Evolutionary conservation across 2,888 invertebrate genomes (phyloP), one percentile per base, ranked within the genome.

Genomic region (Orthosia gracilis): DNA sequence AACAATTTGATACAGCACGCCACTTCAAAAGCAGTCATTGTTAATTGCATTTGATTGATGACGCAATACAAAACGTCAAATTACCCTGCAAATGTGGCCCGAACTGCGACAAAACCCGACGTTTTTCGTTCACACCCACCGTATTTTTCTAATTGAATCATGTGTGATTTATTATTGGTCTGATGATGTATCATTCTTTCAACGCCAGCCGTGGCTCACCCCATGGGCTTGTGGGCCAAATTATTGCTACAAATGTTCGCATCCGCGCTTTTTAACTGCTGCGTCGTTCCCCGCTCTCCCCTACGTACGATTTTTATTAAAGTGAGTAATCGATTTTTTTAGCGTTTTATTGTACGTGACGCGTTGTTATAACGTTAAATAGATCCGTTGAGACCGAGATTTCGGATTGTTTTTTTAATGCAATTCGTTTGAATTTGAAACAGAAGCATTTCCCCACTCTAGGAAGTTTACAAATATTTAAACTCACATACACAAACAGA

Each of bases 111-210:
- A 93, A 92, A 94, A 92, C 92, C 90, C 93, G 91, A 89, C 92
- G 93, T 91, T 93, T 91, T 89, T 88, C 90, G 88, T 89, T 84
- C 83, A 79, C 86, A 89, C 91, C 91, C 91, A 91, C 90, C 88
- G 94, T 94, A 94, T 95, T 95, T 94, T 96, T 96, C 96, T 96
- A 96, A 96, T 96, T 96, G 96, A 96, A 96, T 95, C 96, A 94
- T 94, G 91, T 94, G 95, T 96, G 96, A 96, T 96, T 96, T 96
- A 96, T 96, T 95, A 95, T 95, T 95, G 96, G 95, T 94, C 89
- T 96, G 96, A 96, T 96, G 96, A 96, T 96, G 96, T 94, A 96
- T 96, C 96, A 96, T 96, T 96, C 96, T 96, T 95, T 96, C 96
- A 96, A 91, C 94, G 92, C 91, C 96, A 96, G 94, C 95, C 95